A percentile compares a stretch with the other conserved stretches of the same genome.
phyloP scores from a whole-genome alignment of 2,888 invertebrate species.

The Pristionchus fissidentatus region DNA sequence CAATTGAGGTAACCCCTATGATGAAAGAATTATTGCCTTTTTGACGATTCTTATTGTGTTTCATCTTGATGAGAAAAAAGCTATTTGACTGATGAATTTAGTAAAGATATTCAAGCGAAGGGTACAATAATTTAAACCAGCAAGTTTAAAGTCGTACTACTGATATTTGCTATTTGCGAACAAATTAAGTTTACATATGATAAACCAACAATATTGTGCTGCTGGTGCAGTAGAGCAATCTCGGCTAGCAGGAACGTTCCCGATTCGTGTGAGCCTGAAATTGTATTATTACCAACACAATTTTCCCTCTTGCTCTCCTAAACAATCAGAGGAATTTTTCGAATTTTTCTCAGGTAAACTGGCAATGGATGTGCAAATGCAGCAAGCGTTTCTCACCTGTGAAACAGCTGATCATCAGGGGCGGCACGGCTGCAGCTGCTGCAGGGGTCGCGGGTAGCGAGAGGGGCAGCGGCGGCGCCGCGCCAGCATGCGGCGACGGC shows the following conservation, averaged over 20 bases:
- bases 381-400: not conserved
- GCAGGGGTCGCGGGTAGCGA: not conserved
- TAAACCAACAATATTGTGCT: conserved; percentile 32
- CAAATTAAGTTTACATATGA: not conserved
- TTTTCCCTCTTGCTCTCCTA: no score
- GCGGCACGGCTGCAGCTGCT: not conserved
- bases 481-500: not conserved
- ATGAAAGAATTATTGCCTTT: not conserved
- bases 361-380: not conserved
- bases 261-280: conserved; percentile 37
- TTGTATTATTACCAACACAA: not conserved
- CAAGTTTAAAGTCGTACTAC: not conserved
- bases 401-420: conserved; percentile 30
- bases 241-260: conserved; percentile 42
- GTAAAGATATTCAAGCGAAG: not conserved
- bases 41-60: not conserved
- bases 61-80: no score
- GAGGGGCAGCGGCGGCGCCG: not conserved
- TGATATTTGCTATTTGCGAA: not conserved
- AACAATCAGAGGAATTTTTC: no score
- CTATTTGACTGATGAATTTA: not conserved
- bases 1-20: no score
- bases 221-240: conserved; percentile 28
- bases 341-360: no score
- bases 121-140: no score